Percentiles rank a stretch among this genome's conserved stretches.
These are phyloP conservation scores for Ecliptopera silaceata DNA, from an alignment of 2,888 invertebrate species.

Conservation along the genomic window DNA sequence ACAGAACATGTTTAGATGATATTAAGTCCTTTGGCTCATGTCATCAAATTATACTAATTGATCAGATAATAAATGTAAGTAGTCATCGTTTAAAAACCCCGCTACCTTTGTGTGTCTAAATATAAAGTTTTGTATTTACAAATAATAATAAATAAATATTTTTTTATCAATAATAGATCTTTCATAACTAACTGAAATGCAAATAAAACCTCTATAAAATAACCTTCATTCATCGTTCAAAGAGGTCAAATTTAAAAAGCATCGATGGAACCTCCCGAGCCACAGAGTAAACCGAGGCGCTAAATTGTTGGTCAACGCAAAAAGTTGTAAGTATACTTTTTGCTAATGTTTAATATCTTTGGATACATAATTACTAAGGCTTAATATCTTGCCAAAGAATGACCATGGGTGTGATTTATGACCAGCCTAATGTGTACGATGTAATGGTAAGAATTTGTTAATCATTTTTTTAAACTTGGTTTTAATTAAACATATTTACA, in stretches of 20 bases:
- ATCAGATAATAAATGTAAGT: too few species aligned
- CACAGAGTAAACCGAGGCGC: slow-evolving; percentile 46
- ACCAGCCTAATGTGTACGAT: not conserved
- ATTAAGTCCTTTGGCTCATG: too few species aligned
- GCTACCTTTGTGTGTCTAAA: too few species aligned
- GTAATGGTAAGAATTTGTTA: slow-evolving; percentile 1
- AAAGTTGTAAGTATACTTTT: slow-evolving; percentile 10
- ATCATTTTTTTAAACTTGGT: not conserved
- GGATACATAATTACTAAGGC: slow-evolving; percentile 15
- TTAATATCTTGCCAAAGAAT: slow-evolving; percentile 9
- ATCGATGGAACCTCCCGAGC: not conserved
- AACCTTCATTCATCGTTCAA: too few species aligned
- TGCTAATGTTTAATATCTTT: slow-evolving; percentile 17
- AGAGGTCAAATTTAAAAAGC: not conserved
- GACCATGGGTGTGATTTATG: slow-evolving; percentile 18
- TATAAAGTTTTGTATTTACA: too few species aligned
- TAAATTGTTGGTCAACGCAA: slow-evolving; percentile 36
- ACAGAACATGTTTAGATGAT: too few species aligned
- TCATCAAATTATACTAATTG: too few species aligned
- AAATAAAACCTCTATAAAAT: too few species aligned
- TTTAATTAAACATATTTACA: not conserved
- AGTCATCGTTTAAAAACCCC: too few species aligned
- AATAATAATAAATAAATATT: too few species aligned
- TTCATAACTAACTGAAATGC: too few species aligned
- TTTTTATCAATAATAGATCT: too few species aligned